Evolutionary conservation across 1,140 invertebrate species (phyloP), one percentile per base, ranked within the genome.

Genomic region (Mesaphorura yosii): DNA sequence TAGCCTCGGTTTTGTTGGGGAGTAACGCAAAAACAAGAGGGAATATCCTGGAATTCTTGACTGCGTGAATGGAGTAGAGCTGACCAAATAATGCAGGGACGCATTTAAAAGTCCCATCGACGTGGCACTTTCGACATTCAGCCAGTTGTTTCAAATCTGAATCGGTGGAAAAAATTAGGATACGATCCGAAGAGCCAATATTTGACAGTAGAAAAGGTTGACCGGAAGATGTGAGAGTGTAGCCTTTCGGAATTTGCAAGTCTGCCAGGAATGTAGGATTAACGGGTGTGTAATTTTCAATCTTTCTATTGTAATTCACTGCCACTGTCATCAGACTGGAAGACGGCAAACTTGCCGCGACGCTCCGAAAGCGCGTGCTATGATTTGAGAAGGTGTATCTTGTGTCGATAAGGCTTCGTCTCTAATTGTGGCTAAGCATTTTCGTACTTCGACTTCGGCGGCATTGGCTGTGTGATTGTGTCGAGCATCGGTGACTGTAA

Each of bases 91-190:
- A 19, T 4, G 7, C 10, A 52, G 38, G 6, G 17, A 6, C 20
- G n/a, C 28, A 28, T 28, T 44, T 52, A 29, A 52, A 52, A 3
- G 50, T 52, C 15, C 50, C 50, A 26, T 52, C 50, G 7, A 25
- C 15, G 31, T 52, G 31, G 39, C 50, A 52, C 10, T 52, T 14
- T 2, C 10, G 20, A 52, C 17, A 38, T 44, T 10, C 6, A 17
- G 12, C 2, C 2, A 52, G 22, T 17, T 29, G 27, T 15, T 44
- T 19, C 14, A 52, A 20, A 44, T 44, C 34, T n/a, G 15, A 14
- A 19, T 17, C 7, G 3, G 50, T 52, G 5, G 38, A 7, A 44
- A 52, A 52, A 3, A 52, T 12, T 4, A 52, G 25, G 28, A 52
- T 44, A 2, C 50, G 50, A 41, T 25, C n/a, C 6, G 5, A n/a